Evolutionary conservation across 2,113 vertebrate species (phyloP).

Genomic region (Microtus richardsoni): DNA sequence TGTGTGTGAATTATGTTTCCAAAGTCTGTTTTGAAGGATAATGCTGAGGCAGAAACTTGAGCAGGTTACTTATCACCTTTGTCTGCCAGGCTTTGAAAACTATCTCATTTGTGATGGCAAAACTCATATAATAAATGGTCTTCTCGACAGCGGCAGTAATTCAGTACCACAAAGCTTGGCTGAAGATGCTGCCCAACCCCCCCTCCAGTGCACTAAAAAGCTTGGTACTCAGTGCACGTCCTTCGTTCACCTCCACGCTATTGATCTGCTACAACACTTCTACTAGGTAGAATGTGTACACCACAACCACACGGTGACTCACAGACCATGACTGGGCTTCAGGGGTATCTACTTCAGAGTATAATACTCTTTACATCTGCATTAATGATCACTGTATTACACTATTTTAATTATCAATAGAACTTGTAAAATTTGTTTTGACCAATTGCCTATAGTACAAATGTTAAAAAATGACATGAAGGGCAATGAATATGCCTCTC

Average conservation of each 20-base stretch:
- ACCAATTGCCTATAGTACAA: background rate
- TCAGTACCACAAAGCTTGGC: background rate
- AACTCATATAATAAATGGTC: background rate
- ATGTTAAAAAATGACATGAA: conserved; percentile 12
- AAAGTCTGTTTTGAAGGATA: background rate
- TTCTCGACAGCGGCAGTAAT: background rate
- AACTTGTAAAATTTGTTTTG: conserved; percentile 18
- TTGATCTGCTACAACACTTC: background rate
- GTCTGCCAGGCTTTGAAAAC: background rate
- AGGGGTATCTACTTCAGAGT: background rate
- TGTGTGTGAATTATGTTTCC: background rate
- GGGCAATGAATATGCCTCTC: rapidly evolving
- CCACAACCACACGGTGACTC: background rate
- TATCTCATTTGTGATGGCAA: background rate
- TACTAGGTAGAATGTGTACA: background rate
- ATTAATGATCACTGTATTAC: background rate
- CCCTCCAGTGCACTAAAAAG: background rate
- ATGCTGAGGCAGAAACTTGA: background rate
- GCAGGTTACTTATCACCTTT: background rate
- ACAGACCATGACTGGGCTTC: background rate
- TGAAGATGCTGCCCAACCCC: background rate
- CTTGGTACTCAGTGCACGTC: background rate
- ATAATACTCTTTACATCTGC: background rate
- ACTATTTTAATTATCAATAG: background rate
- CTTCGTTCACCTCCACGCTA: background rate